A percentile compares a stretch with the other conserved stretches of the same genome.
Conservation (phyloP, 2,113 vertebrate species). For the Carlito syrichta region DNA sequence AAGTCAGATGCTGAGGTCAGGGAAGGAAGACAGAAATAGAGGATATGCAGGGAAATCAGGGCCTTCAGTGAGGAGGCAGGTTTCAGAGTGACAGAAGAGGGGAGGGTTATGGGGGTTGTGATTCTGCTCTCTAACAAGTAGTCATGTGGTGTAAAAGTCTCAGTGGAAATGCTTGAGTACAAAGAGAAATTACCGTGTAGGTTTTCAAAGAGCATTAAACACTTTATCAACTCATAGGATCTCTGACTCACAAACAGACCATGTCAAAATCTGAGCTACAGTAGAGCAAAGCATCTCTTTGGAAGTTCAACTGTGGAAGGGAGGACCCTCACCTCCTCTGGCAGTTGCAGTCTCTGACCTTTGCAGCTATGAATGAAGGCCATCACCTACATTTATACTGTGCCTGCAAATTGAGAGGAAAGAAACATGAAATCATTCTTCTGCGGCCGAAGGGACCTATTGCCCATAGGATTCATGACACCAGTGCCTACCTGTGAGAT, state of each 20-base stretch:
- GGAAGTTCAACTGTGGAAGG: not conserved
- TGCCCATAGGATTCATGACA: not conserved
- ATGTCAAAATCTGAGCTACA: not conserved
- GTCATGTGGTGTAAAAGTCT: not conserved
- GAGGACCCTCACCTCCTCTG: not conserved
- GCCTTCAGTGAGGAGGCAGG: not conserved
- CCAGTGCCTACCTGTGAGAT: slow-evolving; percentile 15
- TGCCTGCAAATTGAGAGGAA: not conserved
- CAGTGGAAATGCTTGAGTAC: not conserved
- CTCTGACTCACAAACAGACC: slow-evolving; percentile 44
- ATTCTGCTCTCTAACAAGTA: not conserved
- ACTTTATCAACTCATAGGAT: slow-evolving; percentile 26
- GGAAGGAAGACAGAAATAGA: not conserved
- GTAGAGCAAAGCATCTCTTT: not conserved
- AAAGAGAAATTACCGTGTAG: not conserved
- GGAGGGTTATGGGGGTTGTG: not conserved
- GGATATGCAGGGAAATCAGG: not conserved
- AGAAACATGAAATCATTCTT: not conserved
- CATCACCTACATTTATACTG: not conserved
- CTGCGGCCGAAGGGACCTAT: not conserved
- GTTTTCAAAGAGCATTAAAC: slow-evolving; percentile 21
- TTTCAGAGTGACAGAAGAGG: not conserved
- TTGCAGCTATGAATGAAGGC: not conserved
- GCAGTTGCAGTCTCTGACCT: not conserved
- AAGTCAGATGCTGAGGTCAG: not conserved